Evolutionary conservation across 2,113 vertebrate species (phyloP).

Genomic region (Ceyx margarethae): DNA sequence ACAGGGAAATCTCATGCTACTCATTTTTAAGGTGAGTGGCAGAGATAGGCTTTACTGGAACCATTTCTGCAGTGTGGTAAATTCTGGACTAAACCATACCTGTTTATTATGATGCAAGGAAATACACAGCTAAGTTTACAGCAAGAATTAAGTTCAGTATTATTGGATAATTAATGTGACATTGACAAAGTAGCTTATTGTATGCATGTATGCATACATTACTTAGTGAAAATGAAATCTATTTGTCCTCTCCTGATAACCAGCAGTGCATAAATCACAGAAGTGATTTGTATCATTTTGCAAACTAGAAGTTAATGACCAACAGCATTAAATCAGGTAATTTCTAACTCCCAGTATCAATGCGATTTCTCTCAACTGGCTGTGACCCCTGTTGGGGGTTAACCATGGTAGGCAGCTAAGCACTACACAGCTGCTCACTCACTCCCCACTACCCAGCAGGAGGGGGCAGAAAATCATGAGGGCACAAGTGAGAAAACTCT

Average conservation of each 20-base stretch:
- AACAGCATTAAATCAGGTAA: background rate
- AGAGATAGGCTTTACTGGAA: background rate
- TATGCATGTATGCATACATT: background rate
- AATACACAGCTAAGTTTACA: background rate
- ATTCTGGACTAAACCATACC: no score
- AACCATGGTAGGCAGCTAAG: background rate
- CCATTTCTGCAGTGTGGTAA: background rate
- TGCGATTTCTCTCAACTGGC: background rate
- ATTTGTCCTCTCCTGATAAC: background rate
- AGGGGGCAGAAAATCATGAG: background rate
- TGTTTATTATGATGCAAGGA: background rate
- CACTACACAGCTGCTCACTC: background rate
- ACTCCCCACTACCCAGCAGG: background rate
- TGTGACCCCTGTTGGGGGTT: background rate
- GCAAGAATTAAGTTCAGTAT: constrained; percentile 5
- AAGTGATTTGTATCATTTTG: background rate
- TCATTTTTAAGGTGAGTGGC: background rate
- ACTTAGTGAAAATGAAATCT: background rate
- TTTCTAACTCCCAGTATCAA: background rate
- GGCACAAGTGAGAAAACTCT: background rate
- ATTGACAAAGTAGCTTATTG: constrained; percentile 10
- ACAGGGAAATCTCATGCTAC: background rate
- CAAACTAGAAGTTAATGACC: background rate
- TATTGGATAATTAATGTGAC: constrained; percentile 28
- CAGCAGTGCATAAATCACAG: background rate